Percentiles rank a stretch among this genome's conserved stretches.
Evolutionary conservation across 1,140 invertebrate species (phyloP).

Genomic region (Mesaphorura yosii): DNA sequence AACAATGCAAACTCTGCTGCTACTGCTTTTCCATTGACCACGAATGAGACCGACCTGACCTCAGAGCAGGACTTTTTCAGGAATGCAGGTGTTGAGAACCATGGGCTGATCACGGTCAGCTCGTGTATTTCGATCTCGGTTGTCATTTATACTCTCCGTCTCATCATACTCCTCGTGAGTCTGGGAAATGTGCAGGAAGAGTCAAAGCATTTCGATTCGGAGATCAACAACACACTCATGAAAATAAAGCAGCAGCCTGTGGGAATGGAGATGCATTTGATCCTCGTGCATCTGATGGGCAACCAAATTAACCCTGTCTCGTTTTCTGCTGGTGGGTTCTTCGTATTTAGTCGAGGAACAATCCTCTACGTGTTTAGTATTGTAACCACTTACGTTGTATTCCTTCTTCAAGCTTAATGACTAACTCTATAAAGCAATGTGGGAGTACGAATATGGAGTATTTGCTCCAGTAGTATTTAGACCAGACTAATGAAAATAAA

Average conservation of each 20-base stretch:
- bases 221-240: conserved; percentile 1
- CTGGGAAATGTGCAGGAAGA: conserved; percentile 23
- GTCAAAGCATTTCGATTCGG: conserved; percentile 11
- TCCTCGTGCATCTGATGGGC: conserved; percentile 15
- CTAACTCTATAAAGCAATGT: too few species aligned
- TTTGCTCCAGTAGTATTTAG: too few species aligned
- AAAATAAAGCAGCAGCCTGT: neutral
- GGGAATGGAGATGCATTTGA: conserved; percentile 10
- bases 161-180: conserved; percentile 21
- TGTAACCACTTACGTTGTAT: conserved; percentile 27
- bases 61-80: neutral
- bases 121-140: neutral
- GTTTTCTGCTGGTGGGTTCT: conserved; percentile 26
- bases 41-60: neutral
- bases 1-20: neutral
- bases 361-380: conserved; percentile 23
- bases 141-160: conserved; percentile 12
- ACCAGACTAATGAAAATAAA: too few species aligned
- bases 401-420: conserved; percentile 25
- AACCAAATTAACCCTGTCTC: conserved; percentile 14
- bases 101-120: neutral
- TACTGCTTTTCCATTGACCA: too few species aligned
- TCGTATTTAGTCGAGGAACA: conserved; percentile 16
- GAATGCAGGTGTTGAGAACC: neutral
- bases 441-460: too few species aligned